Conservation (phyloP, 2,888 invertebrate species). For the Chesias legatella region DNA sequence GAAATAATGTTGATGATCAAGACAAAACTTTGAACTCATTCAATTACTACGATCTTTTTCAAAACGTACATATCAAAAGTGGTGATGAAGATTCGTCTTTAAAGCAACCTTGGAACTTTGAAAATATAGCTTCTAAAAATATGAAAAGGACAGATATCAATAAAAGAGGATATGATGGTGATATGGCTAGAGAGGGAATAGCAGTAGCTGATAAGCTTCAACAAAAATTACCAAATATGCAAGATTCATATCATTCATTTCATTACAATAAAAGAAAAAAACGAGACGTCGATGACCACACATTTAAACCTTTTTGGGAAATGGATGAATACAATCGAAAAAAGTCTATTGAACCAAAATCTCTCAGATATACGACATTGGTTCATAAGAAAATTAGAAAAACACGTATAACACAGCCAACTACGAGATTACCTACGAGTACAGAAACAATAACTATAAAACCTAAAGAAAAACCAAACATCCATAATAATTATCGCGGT, state of each 20-base stretch:
- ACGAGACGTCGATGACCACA: conserved; percentile 43
- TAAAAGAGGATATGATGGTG: conserved; percentile 29
- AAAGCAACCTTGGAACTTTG: conserved; percentile 22
- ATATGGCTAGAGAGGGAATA: conserved; percentile 39
- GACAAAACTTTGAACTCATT: conserved; percentile 30
- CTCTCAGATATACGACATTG: conserved; percentile 60
- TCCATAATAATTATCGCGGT: conserved; percentile 28
- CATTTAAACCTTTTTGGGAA: conserved; percentile 61
- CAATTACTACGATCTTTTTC: conserved; percentile 46
- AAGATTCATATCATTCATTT: conserved; percentile 42
- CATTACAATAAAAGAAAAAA: conserved; percentile 49
- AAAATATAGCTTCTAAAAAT: conserved; percentile 5
- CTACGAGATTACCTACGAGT: conserved; percentile 24
- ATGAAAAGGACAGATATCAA: conserved; percentile 10
- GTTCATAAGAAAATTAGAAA: conserved; percentile 38
- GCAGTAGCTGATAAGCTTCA: conserved; percentile 26
- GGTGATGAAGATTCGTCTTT: conserved; percentile 31
- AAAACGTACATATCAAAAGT: conserved; percentile 43
- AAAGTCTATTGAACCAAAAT: conserved; percentile 43
- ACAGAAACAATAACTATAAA: conserved; percentile 61
- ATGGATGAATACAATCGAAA: conserved; percentile 44
- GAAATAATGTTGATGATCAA: conserved; percentile 26
- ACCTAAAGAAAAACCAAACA: conserved; percentile 29
- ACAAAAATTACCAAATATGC: conserved; percentile 30
- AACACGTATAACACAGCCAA: conserved; percentile 29